Evolutionary conservation across 2,113 vertebrate genomes (phyloP), one percentile per base, ranked within the genome.

Genomic region (Notiomystis cincta): DNA sequence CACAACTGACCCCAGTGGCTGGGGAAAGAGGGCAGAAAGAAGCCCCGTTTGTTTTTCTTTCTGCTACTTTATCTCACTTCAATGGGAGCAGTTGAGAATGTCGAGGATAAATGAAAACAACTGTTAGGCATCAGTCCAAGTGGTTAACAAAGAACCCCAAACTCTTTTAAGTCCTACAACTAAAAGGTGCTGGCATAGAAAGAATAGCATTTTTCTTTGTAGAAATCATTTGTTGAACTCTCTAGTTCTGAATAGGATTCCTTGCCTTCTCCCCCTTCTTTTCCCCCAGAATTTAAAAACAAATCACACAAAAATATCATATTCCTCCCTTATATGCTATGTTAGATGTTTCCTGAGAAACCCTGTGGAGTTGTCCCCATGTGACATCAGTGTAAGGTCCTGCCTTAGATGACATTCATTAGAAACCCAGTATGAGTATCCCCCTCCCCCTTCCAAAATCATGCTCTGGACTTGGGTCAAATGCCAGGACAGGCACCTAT

Each of bases 11-110:
- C 89, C 80, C 64, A 73, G 40, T 0, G 19, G 60, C 65, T n/a
- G 60, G 80, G 58, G 38, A 53, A 48, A 88, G 56, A 70, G 50
- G 40, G 79, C 7, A 86, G 38, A 91, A 51, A 67, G 87, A 57
- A 89, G 45, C 42, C 51, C 69, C 25, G 10, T 90, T 94, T 96
- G 75, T 96, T 97, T 97, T 96, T 87, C 82, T 96, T 96, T 90
- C 93, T 95, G 90, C 94, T 97, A 94, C 96, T 97, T 97, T 97
- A 97, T 97, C 96, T 96, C 95, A 58, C 91, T 97, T 96, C 96
- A 97, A 15, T 97, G 60, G 65, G 93, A 93, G 53, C 94, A 96
- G 84, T 90, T 76, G 93, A 94, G 94, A 94, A 96, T 80, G 95
- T 95, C 17, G 13, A 94, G 92, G 87, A 93, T 96, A 97, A 97